A percentile compares a stretch with the other conserved stretches of the same genome.
phyloP scores from a whole-genome alignment of 2,113 vertebrate genomes.

The Athene noctua region DNA sequence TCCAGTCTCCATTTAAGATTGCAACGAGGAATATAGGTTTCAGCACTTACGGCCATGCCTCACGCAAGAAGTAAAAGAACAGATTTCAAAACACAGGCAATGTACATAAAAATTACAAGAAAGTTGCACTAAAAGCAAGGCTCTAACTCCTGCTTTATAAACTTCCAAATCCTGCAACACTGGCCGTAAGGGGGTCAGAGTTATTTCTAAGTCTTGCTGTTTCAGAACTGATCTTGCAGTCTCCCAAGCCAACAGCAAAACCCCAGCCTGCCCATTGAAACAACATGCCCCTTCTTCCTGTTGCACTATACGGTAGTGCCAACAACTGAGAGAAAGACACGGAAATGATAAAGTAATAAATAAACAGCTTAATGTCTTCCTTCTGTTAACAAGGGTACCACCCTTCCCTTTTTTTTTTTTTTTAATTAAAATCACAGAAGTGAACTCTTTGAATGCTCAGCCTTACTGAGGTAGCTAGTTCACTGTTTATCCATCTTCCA shows the following conservation, averaged over 20 bases:
- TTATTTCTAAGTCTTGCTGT: not conserved
- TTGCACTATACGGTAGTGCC: fast-evolving
- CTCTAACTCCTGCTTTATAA: not conserved
- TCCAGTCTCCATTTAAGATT: not conserved
- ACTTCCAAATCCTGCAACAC: not conserved
- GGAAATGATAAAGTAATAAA: not conserved
- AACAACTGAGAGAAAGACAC: not conserved
- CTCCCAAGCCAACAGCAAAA: not conserved
- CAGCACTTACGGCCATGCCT: not conserved
- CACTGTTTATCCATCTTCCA: not conserved
- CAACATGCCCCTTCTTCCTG: not conserved
- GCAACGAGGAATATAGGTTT: not conserved
- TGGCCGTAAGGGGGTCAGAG: not conserved
- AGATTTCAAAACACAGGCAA: not conserved
- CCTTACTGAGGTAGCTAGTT: not conserved
- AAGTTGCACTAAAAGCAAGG: not conserved
- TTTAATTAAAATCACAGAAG: not conserved
- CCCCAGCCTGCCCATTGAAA: not conserved
- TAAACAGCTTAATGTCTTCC: not conserved
- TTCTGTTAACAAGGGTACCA: fast-evolving
- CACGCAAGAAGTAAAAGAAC: not conserved
- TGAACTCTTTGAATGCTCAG: not conserved
- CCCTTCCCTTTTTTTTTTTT: not conserved
- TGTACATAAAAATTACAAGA: not conserved
- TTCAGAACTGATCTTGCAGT: not conserved